phyloP scores from a whole-genome alignment of 2,797 vertebrate genomes.

The Martes flavigula region DNA sequence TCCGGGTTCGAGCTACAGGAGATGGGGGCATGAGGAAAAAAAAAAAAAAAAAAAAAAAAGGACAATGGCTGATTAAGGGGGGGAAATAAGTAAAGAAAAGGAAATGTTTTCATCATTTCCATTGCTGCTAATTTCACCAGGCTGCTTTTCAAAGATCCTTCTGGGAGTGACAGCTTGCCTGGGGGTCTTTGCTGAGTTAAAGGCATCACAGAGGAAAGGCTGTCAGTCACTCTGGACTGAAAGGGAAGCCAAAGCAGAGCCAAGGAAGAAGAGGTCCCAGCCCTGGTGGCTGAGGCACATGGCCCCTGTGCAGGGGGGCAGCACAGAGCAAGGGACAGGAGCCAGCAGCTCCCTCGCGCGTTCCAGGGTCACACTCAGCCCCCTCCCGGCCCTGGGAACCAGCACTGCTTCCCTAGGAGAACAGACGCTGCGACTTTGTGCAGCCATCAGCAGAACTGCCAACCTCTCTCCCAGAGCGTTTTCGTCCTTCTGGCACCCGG shows the following conservation, averaged over 20 bases:
- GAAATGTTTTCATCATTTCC: neutral
- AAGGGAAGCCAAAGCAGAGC: constrained; percentile 11
- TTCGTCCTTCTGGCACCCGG: constrained; percentile 83
- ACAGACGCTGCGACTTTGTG: constrained; percentile 73
- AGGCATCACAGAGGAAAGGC: neutral
- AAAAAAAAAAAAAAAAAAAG: too few relatives aligned
- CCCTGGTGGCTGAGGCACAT: fast-evolving
- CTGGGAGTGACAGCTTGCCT: constrained; percentile 56
- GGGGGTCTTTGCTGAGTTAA: constrained; percentile 48
- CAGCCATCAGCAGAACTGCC: constrained; percentile 85
- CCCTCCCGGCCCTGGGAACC: constrained; percentile 40
- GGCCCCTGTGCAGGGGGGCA: fast-evolving
- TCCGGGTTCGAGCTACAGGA: neutral
- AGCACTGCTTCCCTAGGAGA: constrained; percentile 74
- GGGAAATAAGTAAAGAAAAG: neutral
- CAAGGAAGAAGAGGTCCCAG: constrained; percentile 63
- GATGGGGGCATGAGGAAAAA: too few relatives aligned
- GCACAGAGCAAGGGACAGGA: neutral
- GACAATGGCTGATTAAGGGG: too few relatives aligned
- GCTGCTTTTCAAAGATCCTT: constrained; percentile 34
- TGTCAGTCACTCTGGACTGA: constrained; percentile 42
- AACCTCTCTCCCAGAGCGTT: constrained; percentile 77
- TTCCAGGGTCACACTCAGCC: neutral
- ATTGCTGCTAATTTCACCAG: constrained; percentile 20
- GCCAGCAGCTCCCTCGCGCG: fast-evolving